Base-by-base conservation (phyloP, 1,140 invertebrate species). In the Watersipora subatra region DNA sequence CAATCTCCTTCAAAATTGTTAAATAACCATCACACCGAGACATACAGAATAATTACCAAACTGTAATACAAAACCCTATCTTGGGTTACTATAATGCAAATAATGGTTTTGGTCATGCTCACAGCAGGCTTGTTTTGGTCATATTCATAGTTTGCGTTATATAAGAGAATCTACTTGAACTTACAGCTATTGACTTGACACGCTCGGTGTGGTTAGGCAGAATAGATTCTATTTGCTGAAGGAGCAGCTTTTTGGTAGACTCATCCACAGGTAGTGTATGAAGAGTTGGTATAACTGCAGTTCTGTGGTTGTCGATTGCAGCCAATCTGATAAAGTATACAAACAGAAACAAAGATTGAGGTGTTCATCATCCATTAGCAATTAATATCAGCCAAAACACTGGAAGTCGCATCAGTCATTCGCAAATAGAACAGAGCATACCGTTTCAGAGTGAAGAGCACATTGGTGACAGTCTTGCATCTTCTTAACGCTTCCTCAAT, bases 391-490 rank as follows among this genome's bases (percentile, higher is more conserved):
- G 22, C 56, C 28, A 19, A 26, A 17, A 15, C n/a, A 64, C 29
- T 28, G 25, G 24, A 2, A 22, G 17, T 22, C 17, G 17, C 17
- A 55, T 55, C 22, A 17, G 17, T 55, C 46, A 55, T 55, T 22
- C 22, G 46, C 46, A 22, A 55, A 17, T 55, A 17, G 46, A 55
- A 55, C 17, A 55, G 46, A 17, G 17, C 17, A 17, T 71, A 96
- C 93, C 93, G 88, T 86, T 97, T 97, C 24, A 98, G 82, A 59
- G 93, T 97, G 57, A 96, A 93, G 68, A 98, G 83, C 46, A 93
- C 97, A 66, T 92, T 92, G 7, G 93, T 97, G 17, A 98, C 81
- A 77, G 97, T 96, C 82, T 97, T 97, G 83, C 93, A 97, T 66
- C 92, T 85, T 71, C 89, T 86, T 62, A 97, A 80, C 56, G 91